phyloP scores from a whole-genome alignment of 2,113 vertebrate species.

The Excalfactoria chinensis region DNA sequence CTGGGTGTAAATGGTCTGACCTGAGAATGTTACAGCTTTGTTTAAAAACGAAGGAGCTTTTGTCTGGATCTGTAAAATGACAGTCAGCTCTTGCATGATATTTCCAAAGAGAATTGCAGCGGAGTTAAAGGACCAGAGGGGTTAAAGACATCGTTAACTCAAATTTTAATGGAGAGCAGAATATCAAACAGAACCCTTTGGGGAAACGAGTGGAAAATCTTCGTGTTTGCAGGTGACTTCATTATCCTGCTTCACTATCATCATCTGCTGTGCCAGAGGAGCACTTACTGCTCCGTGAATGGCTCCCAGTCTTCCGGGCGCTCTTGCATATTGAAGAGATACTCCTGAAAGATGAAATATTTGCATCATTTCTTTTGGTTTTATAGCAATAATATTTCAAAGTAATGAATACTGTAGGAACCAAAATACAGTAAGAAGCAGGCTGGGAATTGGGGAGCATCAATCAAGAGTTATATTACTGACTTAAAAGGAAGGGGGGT shows the following conservation, averaged over 20 bases:
- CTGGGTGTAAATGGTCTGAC: not conserved
- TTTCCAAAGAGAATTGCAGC: not conserved
- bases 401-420: not conserved
- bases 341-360: not conserved
- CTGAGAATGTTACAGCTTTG: not conserved
- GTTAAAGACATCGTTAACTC: not conserved
- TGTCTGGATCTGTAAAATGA: not conserved
- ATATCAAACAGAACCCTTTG: not conserved
- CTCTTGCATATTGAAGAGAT: too few species aligned
- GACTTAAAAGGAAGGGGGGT: too few species aligned
- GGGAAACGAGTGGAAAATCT: not conserved
- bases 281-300: too few species aligned
- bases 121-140: too few species aligned
- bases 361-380: not conserved
- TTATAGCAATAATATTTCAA: not conserved
- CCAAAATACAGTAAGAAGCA: not conserved
- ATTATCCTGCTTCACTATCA: not conserved
- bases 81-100: not conserved
- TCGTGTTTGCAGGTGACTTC: not conserved
- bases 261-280: not conserved
- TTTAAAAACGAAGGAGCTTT: not conserved
- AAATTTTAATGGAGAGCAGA: not conserved
- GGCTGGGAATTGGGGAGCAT: not conserved
- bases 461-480: not conserved
- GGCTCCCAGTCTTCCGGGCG: not conserved